These are phyloP conservation scores for Phrynosoma blainvillii DNA, from an alignment of 2,113 vertebrate species.

Conservation along the genomic window DNA sequence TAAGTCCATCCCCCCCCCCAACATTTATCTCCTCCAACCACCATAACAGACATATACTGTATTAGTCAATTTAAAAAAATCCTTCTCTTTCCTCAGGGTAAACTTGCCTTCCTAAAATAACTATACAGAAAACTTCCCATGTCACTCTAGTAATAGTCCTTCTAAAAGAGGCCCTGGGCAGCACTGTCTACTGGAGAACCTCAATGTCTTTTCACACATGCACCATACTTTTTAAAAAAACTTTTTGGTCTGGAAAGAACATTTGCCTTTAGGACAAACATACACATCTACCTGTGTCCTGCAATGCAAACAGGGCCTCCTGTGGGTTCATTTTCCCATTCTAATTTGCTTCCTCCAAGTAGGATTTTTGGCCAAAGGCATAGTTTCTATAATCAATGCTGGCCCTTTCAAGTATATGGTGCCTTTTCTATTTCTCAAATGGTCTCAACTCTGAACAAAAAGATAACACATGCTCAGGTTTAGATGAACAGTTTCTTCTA, in stretches of 20 bases:
- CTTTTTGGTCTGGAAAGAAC: background rate
- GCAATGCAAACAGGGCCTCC: conserved; percentile 3
- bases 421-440: background rate
- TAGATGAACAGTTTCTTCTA: background rate
- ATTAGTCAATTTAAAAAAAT: background rate
- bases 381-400: background rate
- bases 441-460: conserved; percentile 5
- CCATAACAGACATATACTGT: background rate
- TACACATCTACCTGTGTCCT: background rate
- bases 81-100: too few species aligned
- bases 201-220: background rate
- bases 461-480: background rate
- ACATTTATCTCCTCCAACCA: background rate
- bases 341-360: conserved; percentile 19
- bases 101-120: background rate
- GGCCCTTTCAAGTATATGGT: rapidly evolving
- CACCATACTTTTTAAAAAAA: background rate
- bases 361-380: background rate
- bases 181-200: background rate
- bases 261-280: background rate
- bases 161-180: background rate
- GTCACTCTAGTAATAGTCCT: background rate
- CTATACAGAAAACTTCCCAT: background rate
- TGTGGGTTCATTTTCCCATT: background rate
- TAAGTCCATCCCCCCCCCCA: background rate